Evolutionary conservation across 92 coral and sea anemone species (phyloP).

Genomic region (Phenganax marumi): DNA sequence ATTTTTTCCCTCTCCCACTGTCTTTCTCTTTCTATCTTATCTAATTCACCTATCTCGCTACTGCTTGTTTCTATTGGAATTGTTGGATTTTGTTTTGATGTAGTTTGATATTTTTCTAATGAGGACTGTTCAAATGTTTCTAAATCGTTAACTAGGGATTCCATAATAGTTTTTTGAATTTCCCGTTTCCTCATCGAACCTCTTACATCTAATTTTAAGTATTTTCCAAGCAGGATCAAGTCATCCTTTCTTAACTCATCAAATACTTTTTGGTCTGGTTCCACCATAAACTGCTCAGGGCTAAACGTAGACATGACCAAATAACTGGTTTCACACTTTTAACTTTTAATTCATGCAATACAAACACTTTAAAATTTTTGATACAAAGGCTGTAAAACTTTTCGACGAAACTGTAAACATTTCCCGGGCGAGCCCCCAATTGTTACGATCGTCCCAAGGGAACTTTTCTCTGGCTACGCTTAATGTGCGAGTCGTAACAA

Average conservation of each 20-base stretch:
- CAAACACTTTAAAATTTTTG: not conserved
- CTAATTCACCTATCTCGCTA: not conserved
- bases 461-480: too few relatives aligned
- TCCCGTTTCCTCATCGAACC: not conserved
- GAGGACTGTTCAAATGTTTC: not conserved
- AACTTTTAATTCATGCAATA: not conserved
- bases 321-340: not conserved
- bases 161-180: not conserved
- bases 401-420: not conserved
- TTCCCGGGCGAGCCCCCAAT: slow-evolving; percentile 14
- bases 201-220: slow-evolving; percentile 19
- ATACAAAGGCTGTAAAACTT: too few relatives aligned
- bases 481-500: too few relatives aligned
- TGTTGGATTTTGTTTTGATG: slow-evolving; percentile 25
- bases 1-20: slow-evolving; percentile 28
- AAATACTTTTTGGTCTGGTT: slow-evolving; percentile 7
- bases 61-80: not conserved
- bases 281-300: slow-evolving; percentile 21
- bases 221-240: slow-evolving; percentile 18
- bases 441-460: not conserved
- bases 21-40: slow-evolving; percentile 33
- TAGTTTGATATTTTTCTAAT: not conserved
- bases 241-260: slow-evolving; percentile 9
- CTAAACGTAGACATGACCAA: slow-evolving; percentile 4
- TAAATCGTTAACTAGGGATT: not conserved